Evolutionary conservation across 2,113 vertebrate species (phyloP), one percentile per base, ranked within the genome.

Genomic region (Grus americana): DNA sequence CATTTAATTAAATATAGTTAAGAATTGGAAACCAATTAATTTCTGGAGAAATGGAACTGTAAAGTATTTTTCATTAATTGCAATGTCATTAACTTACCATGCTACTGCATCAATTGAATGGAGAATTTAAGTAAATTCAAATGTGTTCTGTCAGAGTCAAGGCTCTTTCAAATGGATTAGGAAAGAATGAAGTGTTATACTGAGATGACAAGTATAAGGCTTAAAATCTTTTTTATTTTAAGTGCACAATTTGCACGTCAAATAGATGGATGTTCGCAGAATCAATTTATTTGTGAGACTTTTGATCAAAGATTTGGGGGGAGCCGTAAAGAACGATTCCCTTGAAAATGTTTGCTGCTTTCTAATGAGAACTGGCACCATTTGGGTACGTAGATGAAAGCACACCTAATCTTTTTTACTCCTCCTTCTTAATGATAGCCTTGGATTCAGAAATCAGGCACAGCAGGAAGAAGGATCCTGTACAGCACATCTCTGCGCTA

Each of bases 391-490:
- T 42, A 91, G 90, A 94, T 94, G 83, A 96, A 96, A 96, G 93
- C 46, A 57, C 91, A 95, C 74, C 80, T 76, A 68, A 55, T 86
- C 70, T 83, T 91, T 90, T 72, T 92, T 67, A 21, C 89, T 90
- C 92, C 91, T 92, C 94, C 95, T 95, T 36, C 78, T 95, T 96
- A 96, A 95, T 95, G 67, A 95, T 52, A 88, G 38, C 93, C 67
- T 90, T 84, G 78, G 49, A 88, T 94, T 88, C 61, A 92, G 79
- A 92, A 97, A 82, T 93, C 54, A 90, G 52, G 79, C 93, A 65
- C 90, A 95, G 96, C 89, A 55, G 92, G 93, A 67, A 68, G 74
- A 76, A 93, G 88, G 78, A 72, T 73, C 78, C 71, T 61, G 71
- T 46, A 59, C 74, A 82, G 87, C 71, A 61, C 76, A 89, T 84